These are phyloP conservation scores for Xiphophorus maculatus DNA, from an alignment of 2,113 vertebrate species.

Conservation along the genomic window DNA sequence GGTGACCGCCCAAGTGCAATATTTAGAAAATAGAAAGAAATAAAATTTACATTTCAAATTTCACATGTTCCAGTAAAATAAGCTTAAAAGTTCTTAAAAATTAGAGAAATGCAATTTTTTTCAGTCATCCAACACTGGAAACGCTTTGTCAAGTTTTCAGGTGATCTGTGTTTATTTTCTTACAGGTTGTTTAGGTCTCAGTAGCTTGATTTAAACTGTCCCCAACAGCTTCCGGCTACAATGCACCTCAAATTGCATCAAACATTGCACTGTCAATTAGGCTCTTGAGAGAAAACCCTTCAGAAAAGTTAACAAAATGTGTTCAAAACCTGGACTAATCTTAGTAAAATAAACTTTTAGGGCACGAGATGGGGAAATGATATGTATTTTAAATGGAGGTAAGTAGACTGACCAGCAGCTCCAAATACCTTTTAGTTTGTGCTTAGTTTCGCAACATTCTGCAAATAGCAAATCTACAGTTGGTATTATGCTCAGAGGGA, in stretches of 20 bases:
- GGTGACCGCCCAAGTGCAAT: conserved; percentile 53
- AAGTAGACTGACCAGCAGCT: conserved; percentile 80
- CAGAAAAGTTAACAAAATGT: conserved; percentile 24
- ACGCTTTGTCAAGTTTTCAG: neutral
- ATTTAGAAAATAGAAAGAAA: conserved; percentile 6
- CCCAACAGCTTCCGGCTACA: conserved; percentile 23
- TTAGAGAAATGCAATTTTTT: neutral
- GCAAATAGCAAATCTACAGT: conserved; percentile 45
- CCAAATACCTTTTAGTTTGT: conserved; percentile 71
- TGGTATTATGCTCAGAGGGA: conserved; percentile 37
- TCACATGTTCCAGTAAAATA: neutral
- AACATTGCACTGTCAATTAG: conserved; percentile 24
- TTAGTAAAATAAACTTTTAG: conserved; percentile 49
- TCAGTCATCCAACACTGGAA: neutral
- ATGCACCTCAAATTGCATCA: conserved; percentile 46
- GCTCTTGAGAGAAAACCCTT: conserved; percentile 32
- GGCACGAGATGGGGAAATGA: conserved; percentile 30
- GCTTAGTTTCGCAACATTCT: conserved; percentile 48
- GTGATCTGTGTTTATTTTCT: neutral
- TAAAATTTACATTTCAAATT: neutral
- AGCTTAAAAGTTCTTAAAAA: neutral
- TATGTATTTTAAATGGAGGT: conserved; percentile 67
- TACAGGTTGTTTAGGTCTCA: neutral
- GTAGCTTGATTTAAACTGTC: conserved; percentile 22
- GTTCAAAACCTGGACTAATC: conserved; percentile 44